phyloP scores from a whole-genome alignment of 1,140 invertebrate genomes.

The Pissodes strobi region DNA sequence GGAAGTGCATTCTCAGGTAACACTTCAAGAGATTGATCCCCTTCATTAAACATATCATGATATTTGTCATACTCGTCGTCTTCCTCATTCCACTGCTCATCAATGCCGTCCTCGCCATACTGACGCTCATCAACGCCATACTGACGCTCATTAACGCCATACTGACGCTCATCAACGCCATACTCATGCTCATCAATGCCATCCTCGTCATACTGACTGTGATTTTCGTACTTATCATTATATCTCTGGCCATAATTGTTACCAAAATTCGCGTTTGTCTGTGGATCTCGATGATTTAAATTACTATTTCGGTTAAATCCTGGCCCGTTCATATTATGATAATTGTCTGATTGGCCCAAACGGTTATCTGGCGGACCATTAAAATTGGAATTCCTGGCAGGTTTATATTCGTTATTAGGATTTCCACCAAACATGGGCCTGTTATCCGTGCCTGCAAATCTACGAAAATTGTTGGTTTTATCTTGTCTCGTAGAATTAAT shows the following conservation, averaged over 20 bases:
- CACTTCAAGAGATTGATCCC: conserved; percentile 12
- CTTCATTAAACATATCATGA: conserved; percentile 36
- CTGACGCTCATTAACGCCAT: too few relatives aligned
- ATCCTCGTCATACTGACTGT: conserved; percentile 1
- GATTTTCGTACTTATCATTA: not conserved
- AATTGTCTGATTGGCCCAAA: too few relatives aligned
- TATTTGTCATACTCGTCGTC: conserved; percentile 38
- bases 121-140: too few relatives aligned
- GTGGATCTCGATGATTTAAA: not conserved
- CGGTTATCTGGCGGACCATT: too few relatives aligned
- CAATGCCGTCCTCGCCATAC: conserved; percentile 22
- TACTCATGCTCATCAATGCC: not conserved
- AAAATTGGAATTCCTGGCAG: too few relatives aligned
- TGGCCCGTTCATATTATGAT: not conserved
- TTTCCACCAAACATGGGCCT: conserved; percentile 18
- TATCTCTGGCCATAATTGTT: conserved; percentile 16
- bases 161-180: not conserved
- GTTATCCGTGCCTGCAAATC: not conserved
- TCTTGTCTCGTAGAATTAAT: not conserved
- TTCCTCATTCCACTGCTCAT: conserved; percentile 24
- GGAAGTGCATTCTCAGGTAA: too few relatives aligned
- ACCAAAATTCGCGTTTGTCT: conserved; percentile 14
- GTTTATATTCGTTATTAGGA: too few relatives aligned
- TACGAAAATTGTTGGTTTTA: conserved; percentile 10
- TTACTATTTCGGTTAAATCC: conserved; percentile 4